A percentile compares a stretch with the other conserved stretches of the same genome.
phyloP scores from a whole-genome alignment of 2,113 vertebrate species.

The Trochalopteron elliotii region DNA sequence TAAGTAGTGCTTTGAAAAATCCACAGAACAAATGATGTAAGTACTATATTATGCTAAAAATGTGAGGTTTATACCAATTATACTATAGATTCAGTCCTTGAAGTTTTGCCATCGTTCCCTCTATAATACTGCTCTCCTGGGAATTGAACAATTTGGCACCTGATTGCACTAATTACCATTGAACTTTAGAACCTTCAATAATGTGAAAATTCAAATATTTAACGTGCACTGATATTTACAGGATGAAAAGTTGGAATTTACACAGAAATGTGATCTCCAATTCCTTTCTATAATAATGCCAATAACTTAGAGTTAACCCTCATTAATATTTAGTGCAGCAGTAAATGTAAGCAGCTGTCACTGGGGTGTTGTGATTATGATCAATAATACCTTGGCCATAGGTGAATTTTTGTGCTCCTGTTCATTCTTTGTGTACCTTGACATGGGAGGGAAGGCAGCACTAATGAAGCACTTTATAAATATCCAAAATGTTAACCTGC shows the following conservation, averaged over 20 bases:
- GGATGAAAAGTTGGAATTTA: not conserved
- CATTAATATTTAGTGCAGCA: not conserved
- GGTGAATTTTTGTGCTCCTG: not conserved
- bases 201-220: conserved; percentile 74
- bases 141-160: conserved; percentile 63
- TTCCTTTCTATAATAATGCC: conserved; percentile 4
- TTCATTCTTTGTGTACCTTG: not conserved
- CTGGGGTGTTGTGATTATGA: not conserved
- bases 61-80: conserved; percentile 7
- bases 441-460: not conserved
- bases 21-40: not conserved
- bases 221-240: conserved; percentile 52
- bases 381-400: not conserved
- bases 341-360: not conserved
- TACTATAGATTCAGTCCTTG: conserved; percentile 10
- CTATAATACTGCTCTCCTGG: not conserved
- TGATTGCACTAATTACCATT: conserved; percentile 66
- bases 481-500: not conserved
- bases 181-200: conserved; percentile 71
- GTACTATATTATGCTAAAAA: not conserved
- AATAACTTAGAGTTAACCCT: not conserved
- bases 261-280: not conserved
- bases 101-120: conserved; percentile 51
- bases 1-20: not conserved
- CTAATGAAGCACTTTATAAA: not conserved